Evolutionary conservation across 2,888 invertebrate species (phyloP).

Genomic region (Brachylomia viminalis): DNA sequence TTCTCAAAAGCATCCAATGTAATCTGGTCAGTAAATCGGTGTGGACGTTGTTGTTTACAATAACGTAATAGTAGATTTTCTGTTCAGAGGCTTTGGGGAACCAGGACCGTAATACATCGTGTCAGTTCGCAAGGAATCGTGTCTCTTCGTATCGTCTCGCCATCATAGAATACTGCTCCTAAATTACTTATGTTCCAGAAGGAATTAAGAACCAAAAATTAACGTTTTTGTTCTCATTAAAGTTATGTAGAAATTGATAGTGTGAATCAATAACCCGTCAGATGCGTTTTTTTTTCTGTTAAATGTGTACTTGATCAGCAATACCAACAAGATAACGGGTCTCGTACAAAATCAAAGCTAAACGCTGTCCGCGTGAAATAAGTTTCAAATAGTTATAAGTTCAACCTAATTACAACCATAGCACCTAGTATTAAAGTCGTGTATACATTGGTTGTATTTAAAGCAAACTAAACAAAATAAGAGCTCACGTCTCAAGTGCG

Average conservation of each 20-base stretch:
- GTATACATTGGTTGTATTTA: too few relatives aligned
- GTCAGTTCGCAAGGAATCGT: background rate
- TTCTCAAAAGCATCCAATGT: background rate
- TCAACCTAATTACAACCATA: too few relatives aligned
- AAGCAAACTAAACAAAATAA: too few relatives aligned
- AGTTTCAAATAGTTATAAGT: too few relatives aligned
- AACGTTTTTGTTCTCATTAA: slow-evolving; percentile 42
- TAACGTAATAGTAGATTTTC: background rate
- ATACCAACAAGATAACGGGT: too few relatives aligned
- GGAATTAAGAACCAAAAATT: slow-evolving; percentile 55
- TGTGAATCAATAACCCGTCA: slow-evolving; percentile 41
- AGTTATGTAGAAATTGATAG: slow-evolving; percentile 53
- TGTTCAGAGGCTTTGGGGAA: background rate
- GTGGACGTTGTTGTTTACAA: background rate
- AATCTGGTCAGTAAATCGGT: background rate
- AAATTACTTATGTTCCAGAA: slow-evolving; percentile 50
- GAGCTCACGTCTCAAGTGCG: too few relatives aligned
- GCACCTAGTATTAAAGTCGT: too few relatives aligned
- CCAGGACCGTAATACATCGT: background rate
- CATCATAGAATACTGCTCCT: slow-evolving; percentile 48
- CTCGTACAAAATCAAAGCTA: too few relatives aligned
- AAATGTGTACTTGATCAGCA: too few relatives aligned
- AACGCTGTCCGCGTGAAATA: too few relatives aligned
- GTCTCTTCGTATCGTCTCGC: slow-evolving; percentile 32
- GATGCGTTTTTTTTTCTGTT: slow-evolving; percentile 30